Base-by-base conservation (phyloP, 1,140 invertebrate species). In the Nautilus pompilius region DNA sequence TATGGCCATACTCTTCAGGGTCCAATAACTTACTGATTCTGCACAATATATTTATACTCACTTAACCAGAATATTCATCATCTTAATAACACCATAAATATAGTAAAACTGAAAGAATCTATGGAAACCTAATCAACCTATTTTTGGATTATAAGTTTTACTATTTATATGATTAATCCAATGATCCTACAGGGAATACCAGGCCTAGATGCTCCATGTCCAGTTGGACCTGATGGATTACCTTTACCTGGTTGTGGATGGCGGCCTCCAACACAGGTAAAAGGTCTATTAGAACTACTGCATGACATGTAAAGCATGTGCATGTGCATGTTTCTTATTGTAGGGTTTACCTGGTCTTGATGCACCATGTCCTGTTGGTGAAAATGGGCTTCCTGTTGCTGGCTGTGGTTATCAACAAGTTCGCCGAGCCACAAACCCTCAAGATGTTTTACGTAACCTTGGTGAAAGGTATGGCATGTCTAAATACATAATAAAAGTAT, bases 141-240 rank as follows among this genome's bases (percentile, higher is more conserved):
- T 41, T 41, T 1, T 15, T 15, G 36, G n/a, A 41, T 41, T 41
- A 41, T 13, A 13, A 41, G n/a, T 41, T 41, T 15, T 13, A 15
- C n/a, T 41, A 41, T 41, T 41, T 41, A 41, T 13, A 41, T 13
- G 13, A 15, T 41, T 41, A 41, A 15, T 15, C 13, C 13, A 41
- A 41, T 28, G 26, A 53, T 53, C n/a, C 53, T 41, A 63, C 68
- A 85, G 82, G 94, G 94, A 70, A 93, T 96, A 67, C 95, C 95
- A 17, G 96, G 96, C 62, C 83, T 98, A 65, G 96, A 99, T 83
- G 96, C 96, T 36, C 96, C 96, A 2, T 98, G 96, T 87, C 96
- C 96, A 60, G 84, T 96, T 54, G 96, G 95, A 54, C 87, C 89
- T 20, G 95, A 98, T 83, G 96, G 96, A 63, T 86, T 98, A 71